Base-by-base conservation (phyloP, 2,888 invertebrate species). In the Hypomecis punctinalis region DNA sequence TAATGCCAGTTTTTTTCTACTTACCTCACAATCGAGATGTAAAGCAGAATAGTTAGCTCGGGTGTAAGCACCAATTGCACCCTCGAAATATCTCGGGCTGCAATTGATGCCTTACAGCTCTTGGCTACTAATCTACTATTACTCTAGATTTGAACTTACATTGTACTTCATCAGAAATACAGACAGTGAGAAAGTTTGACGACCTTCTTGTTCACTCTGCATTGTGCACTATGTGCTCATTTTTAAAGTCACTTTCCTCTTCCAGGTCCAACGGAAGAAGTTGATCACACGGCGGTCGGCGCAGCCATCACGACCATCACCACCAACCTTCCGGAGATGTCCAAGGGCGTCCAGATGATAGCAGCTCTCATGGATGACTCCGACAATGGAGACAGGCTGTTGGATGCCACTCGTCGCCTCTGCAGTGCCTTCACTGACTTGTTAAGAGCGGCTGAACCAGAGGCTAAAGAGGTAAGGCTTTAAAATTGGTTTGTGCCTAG, bases 271-370 rank as follows among this genome's bases (percentile, higher is more conserved):
- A 95, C 96, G 0, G 97, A 98, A 72, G 98, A 99, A 76, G 97
- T 99, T 7, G 99, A 99, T 88, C 98, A 98, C 84, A 97, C 97
- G 5, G 98, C 98, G 0, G 98, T 99, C 0, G 99, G 99, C 0
- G 98, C 98, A 0, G 99, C 99, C 37, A 98, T 99, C 69, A 98
- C 98, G 8, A 99, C 99, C 56, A 99, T 99, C 78, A 98, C 99
- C 40, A 97, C 96, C 78, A 99, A 99, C 83, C 94, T 99, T 73
- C 99, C 99, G 0, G 98, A 99, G 89, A 98, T 99, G 94, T 98
- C 99, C 1, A 96, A 96, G 81, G 99, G 95, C 48, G 98, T 98
- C n/a, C 95, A 96, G 74, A 96, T 99, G 95, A 96, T 99, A 75
- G 99, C 99, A 0, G 98, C 99, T 0, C 94, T 99, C 0, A 97